Evolutionary conservation across 2,888 invertebrate species (phyloP), one percentile per base, ranked within the genome.

Genomic region (Dromius quadrimaculatus): DNA sequence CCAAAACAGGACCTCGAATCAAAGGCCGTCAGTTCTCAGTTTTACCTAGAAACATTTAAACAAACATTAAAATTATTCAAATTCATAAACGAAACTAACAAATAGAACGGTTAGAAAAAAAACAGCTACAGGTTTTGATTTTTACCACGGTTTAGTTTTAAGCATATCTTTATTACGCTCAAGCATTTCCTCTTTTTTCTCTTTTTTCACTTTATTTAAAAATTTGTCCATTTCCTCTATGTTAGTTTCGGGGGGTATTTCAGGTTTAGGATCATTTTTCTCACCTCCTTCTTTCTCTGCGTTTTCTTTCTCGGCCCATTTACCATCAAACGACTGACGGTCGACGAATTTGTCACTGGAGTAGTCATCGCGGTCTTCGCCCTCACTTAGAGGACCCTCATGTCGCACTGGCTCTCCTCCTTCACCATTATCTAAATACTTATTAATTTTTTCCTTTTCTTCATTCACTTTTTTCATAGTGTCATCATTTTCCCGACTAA

Each of bases 261-360:
- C 65, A 66, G 11, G 38, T 41, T 65, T 65, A 75, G n/a, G 79
- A 13, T 72, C 75, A 50, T 66, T 73, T 47, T 74, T 75, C 23
- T 74, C 74, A 19, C 73, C 73, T 28, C 71, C 73, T 38, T 72
- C 75, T 59, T 72, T 76, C 6, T 75, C 77, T 47, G 74, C 78
- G 3, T 85, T 86, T 71, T 86, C 86, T 28, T 87, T 87, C 69
- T 88, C 88, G 0, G 88, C 87, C 88, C 89, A 88, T 78, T 88
- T 89, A 2, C 89, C 88, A 75, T 88, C 89, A 76, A 87, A 89
- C 74, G 87, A 86, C 79, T 88, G 88, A 62, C 88, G 83, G 79
- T 87, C 87, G 71, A 87, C 87, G 79, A 84, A 87, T 75, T 78
- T 80, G 34, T 81, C 80, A 38, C 75, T 78, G 43, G 78, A 79